Evolutionary conservation across 2,113 vertebrate genomes (phyloP).

Genomic region (Otolemur garnettii): DNA sequence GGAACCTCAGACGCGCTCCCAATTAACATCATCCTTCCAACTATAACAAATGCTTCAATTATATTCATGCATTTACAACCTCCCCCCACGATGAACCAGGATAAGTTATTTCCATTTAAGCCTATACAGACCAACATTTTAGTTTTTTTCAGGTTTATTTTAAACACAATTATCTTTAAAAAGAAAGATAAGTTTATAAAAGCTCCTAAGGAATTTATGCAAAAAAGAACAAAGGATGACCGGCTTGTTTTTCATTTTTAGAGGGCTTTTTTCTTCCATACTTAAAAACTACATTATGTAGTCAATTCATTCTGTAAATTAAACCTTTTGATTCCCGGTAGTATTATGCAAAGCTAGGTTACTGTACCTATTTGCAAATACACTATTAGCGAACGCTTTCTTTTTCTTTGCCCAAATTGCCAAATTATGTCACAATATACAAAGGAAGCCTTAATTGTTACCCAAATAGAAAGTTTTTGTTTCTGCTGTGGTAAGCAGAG

Average conservation of each 20-base stretch:
- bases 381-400: constrained; percentile 72
- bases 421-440: constrained; percentile 68
- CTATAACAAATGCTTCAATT: constrained; percentile 40
- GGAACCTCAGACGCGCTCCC: not conserved
- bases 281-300: constrained; percentile 73
- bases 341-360: constrained; percentile 70
- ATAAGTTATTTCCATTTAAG: constrained; percentile 41
- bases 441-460: constrained; percentile 66
- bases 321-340: constrained; percentile 74
- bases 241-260: constrained; percentile 74
- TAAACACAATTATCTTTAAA: constrained; percentile 61
- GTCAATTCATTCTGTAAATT: constrained; percentile 76
- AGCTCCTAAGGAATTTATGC: constrained; percentile 66
- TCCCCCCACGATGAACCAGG: not conserved
- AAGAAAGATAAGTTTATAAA: constrained; percentile 73
- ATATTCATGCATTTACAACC: constrained; percentile 8
- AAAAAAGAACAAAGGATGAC: constrained; percentile 14
- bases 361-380: constrained; percentile 78
- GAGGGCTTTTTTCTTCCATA: not conserved
- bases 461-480: constrained; percentile 68
- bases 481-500: constrained; percentile 36
- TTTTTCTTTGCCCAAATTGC: constrained; percentile 65
- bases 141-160: constrained; percentile 53
- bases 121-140: constrained; percentile 41
- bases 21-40: not conserved